Percentiles rank a stretch among this genome's conserved stretches.
These are phyloP conservation scores for Chauna torquata DNA, from an alignment of 2,113 vertebrate genomes.

Conservation along the genomic window DNA sequence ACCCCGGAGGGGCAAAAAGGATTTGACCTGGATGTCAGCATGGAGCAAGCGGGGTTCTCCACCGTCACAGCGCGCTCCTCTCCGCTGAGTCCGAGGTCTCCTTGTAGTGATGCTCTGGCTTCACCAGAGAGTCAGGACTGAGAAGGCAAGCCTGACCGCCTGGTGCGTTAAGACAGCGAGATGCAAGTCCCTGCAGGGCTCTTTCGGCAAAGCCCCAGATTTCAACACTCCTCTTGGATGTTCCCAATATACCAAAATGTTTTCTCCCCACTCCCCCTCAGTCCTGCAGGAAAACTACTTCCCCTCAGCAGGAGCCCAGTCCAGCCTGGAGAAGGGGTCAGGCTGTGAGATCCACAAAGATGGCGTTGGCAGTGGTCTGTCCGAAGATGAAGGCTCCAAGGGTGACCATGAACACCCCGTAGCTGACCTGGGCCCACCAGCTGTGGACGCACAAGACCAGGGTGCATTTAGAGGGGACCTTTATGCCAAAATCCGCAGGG, in stretches of 20 bases:
- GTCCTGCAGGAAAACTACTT: neutral
- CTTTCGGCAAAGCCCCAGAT: neutral
- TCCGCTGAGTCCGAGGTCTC: neutral
- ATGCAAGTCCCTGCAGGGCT: neutral
- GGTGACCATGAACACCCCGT: constrained; percentile 84
- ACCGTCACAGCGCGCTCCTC: neutral
- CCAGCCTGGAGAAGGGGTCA: constrained; percentile 37
- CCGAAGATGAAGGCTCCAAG: constrained; percentile 88
- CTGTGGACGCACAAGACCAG: constrained; percentile 69
- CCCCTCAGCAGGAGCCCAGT: neutral
- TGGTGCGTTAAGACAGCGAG: neutral
- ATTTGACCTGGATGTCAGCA: neutral
- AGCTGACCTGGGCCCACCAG: constrained; percentile 88
- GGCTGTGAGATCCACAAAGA: constrained; percentile 79
- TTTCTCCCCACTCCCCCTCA: neutral
- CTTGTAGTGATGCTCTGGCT: neutral
- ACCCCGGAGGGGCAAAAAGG: neutral
- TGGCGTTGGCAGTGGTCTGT: constrained; percentile 85
- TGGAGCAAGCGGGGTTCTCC: neutral
- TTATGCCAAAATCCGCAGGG: neutral
- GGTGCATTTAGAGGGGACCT: neutral
- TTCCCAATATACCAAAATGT: neutral
- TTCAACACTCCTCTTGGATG: neutral
- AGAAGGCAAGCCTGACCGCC: neutral
- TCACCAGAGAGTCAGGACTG: neutral